Evolutionary conservation across 2,888 invertebrate species (phyloP), one percentile per base, ranked within the genome.

Genomic region (Erynnis tages): DNA sequence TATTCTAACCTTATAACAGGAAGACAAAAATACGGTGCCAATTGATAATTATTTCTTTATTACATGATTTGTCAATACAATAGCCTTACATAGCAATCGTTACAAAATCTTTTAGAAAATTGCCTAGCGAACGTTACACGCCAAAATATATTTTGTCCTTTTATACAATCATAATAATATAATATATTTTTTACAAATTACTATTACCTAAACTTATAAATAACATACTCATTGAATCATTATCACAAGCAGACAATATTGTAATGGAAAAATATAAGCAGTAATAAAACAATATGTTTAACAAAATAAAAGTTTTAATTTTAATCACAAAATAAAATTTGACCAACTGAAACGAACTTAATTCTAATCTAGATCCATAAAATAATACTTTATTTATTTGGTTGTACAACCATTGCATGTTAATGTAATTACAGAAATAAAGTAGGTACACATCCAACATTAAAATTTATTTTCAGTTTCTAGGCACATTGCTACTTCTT

Each of bases 31-130:
- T 27, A 27, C 11, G 7, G 3, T 10, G n/a, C 10, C 10, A 27
- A 1, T 27, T 27, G n/a, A n/a, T n/a, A 10, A n/a, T 10, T 11
- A 13, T 13, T 41, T 41, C 25, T 23, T 40, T 40, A 11, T 44
- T 19, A 23, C 30, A 55, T 55, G 37, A 56, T 60, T 64, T 61
- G 58, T 66, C 60, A 62, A 61, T 66, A 67, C 66, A 69, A 53
- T 66, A 52, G 60, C 59, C 60, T 61, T 63, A 63, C 37, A 60
- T 60, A 53, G 59, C 54, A 65, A 65, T 64, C 62, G 63, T 66
- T 62, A 65, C 54, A 57, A 60, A 62, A 59, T 69, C 68, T 60
- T 68, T 71, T 30, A 30, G 8, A 71, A 70, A 62, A 63, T 67
- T 67, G 56, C 54, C 65, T 65, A 65, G 54, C 61, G 27, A 25